Evolutionary conservation across 2,113 vertebrate genomes (phyloP).

Genomic region (Labrus mixtus): DNA sequence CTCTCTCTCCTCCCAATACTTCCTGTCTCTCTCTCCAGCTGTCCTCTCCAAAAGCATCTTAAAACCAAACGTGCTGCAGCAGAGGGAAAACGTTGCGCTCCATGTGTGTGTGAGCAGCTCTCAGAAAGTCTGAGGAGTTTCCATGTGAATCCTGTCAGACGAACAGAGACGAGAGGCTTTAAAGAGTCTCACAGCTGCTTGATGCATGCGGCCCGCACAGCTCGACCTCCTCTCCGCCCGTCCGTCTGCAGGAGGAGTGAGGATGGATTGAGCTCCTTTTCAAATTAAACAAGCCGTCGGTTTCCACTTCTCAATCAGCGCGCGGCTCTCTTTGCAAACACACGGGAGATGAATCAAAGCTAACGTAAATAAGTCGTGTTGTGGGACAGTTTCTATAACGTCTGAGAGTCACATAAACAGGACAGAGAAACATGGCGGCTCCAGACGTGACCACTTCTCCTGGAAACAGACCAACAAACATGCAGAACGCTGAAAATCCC

Average conservation of each 20-base stretch:
- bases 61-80: background rate
- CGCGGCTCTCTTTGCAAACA: constrained; percentile 42
- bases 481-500: constrained; percentile 28
- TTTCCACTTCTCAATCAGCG: constrained; percentile 37
- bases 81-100: background rate
- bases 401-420: constrained; percentile 52
- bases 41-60: too few species aligned
- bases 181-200: constrained; percentile 55
- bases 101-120: constrained; percentile 23
- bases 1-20: too few species aligned
- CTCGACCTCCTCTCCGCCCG: constrained; percentile 36
- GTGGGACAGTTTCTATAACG: constrained; percentile 35
- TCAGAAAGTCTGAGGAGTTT: constrained; percentile 47
- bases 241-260: constrained; percentile 6
- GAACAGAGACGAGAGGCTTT: constrained; percentile 44
- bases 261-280: constrained; percentile 28
- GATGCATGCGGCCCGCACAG: constrained; percentile 28
- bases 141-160: constrained; percentile 50
- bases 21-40: too few species aligned
- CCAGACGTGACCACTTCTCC: constrained; percentile 28
- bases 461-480: constrained; percentile 20
- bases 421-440: constrained; percentile 31
- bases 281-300: constrained; percentile 41
- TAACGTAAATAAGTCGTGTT: constrained; percentile 61
- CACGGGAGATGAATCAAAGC: constrained; percentile 64